Base-by-base conservation (phyloP, 2,888 invertebrate species). In the Sisyra terminalis region DNA sequence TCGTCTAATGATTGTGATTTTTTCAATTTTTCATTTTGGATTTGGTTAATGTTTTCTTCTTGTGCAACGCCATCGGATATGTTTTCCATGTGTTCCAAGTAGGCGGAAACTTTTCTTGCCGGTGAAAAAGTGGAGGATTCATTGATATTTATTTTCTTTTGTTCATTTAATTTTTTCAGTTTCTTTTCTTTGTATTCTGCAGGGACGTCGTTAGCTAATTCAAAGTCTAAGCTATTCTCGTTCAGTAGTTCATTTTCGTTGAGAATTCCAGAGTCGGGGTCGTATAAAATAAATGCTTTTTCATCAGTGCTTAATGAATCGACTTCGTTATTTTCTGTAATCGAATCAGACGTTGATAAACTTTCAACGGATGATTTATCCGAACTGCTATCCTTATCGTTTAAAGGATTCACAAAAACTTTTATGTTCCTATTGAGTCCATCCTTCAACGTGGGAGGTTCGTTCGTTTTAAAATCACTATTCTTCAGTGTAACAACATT, bases 1-100 rank as follows among this genome's bases (percentile, higher is more conserved):
- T 63, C 63, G 44, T 64, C 64, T 18, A 64, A 60, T 48, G 63
- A 63, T 24, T 54, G 57, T 7, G 62, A 62, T 48, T 63, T 63
- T 5, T 56, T 52, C 36, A 63, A 43, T 18, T 29, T 40, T 7
- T 31, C 17, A 24, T 24, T 24, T 3, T 24, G 24, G n/a, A 38
- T 38, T 9, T 17, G 9, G 4, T 32, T 16, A 3, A 17, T 16
- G 10, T 32, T 30, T 9, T 29, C 41, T 30, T 8, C 13, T 5
- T 55, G 55, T 46, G 55, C 57, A 7, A 60, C 53, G 3, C 60
- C 61, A 36, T 61, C 60, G 2, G 59, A 56, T 37, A 60, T 59
- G 1, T 60, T 59, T 46, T 60, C 61, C 3, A 61, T 57, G 30
- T 55, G 57, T 46, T 61, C 61, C n/a, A 61, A 46, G 16, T 43